Percentiles rank a stretch among this genome's conserved stretches.
Evolutionary conservation across 53 echinoderm and acorn worm genomes (phyloP).

Genomic region (Stichopus horrens): DNA sequence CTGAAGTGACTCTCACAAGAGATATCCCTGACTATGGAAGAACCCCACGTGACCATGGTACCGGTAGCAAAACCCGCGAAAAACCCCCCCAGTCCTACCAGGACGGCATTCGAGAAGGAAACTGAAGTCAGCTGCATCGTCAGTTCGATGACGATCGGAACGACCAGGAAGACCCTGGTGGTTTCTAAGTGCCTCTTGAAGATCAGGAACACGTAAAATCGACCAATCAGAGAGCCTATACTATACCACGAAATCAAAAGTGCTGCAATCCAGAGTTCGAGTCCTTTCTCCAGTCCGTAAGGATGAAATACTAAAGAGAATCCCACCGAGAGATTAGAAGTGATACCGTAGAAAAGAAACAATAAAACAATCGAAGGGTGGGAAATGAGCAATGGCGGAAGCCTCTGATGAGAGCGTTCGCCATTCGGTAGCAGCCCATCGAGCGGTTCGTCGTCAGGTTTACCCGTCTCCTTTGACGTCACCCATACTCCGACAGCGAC

Average conservation of each 20-base stretch:
- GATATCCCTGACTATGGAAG: slow-evolving; percentile 8
- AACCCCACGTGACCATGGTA: background rate
- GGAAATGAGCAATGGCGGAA: background rate
- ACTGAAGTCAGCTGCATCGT: background rate
- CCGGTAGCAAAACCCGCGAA: background rate
- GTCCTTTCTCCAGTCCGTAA: background rate
- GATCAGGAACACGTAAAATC: background rate
- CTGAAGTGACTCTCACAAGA: slow-evolving; percentile 19
- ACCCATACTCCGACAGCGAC: background rate
- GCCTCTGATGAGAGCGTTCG: background rate
- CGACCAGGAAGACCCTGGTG: background rate
- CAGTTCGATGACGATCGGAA: background rate
- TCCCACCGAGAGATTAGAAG: background rate
- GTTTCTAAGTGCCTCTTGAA: background rate
- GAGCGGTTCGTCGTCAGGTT: no score
- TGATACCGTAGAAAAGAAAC: background rate
- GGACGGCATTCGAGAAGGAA: background rate
- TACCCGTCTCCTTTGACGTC: background rate
- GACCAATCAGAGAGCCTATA: background rate
- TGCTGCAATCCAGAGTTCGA: background rate
- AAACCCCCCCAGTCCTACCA: background rate
- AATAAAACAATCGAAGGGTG: background rate
- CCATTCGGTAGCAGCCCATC: background rate
- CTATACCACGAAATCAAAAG: background rate
- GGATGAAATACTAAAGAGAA: background rate